These are phyloP conservation scores for Indicator maculatus DNA, from an alignment of 2,113 vertebrate genomes.

Conservation along the genomic window DNA sequence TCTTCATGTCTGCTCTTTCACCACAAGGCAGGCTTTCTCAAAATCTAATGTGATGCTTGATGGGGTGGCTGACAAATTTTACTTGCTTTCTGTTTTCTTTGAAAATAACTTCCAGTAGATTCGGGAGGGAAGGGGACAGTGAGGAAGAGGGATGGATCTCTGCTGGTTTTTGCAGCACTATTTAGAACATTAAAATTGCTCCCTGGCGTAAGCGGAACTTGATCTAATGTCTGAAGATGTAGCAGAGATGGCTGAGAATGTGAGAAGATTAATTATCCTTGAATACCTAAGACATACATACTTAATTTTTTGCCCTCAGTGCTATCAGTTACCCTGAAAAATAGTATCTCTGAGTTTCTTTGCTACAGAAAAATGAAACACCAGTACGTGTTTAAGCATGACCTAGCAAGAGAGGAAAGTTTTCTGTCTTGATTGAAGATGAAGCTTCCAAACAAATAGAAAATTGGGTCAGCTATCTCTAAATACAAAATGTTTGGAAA, in stretches of 20 bases:
- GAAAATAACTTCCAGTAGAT: not conserved
- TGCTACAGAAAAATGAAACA: not conserved
- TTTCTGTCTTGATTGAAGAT: not conserved
- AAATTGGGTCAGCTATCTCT: not conserved
- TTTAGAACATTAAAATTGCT: not conserved
- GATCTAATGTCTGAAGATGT: not conserved
- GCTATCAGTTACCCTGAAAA: not conserved
- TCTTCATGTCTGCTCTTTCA: not conserved
- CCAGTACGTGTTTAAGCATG: not conserved
- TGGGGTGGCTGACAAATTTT: not conserved
- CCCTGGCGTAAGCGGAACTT: not conserved
- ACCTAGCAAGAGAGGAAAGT: not conserved
- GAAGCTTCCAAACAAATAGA: not conserved
- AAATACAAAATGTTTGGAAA: not conserved
- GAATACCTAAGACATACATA: not conserved
- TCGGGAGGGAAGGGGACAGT: not conserved
- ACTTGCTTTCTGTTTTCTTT: not conserved
- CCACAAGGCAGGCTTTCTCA: not conserved
- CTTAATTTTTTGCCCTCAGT: not conserved
- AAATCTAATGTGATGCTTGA: not conserved
- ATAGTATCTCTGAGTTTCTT: not conserved
- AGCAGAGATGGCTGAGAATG: not conserved
- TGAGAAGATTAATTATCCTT: not conserved
- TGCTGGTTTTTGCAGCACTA: not conserved
- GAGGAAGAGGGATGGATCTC: not conserved